These are phyloP conservation scores for Bombus sibiricus DNA, from an alignment of 1,140 invertebrate species.

Conservation along the genomic window DNA sequence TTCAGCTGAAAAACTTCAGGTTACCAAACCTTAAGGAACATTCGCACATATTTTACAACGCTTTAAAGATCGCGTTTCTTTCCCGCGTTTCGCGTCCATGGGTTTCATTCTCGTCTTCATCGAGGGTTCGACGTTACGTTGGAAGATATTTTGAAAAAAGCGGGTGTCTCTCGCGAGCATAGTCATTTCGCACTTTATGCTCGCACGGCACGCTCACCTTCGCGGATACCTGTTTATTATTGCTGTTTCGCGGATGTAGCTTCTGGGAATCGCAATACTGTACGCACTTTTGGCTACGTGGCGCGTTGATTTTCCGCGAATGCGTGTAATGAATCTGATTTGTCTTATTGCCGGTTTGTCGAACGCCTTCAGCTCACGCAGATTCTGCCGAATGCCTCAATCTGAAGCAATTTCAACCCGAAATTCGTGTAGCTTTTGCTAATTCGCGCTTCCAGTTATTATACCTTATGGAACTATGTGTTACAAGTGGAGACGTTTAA, in stretches of 20 bases:
- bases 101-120: no score
- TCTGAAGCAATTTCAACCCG: background rate
- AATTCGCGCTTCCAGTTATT: background rate
- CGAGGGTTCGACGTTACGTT: no score
- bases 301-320: no score
- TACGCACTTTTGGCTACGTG: background rate
- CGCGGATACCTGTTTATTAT: conserved; percentile 31
- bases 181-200: conserved; percentile 38
- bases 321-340: conserved; percentile 9
- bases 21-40: no score
- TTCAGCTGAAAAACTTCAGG: no score
- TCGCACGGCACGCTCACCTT: conserved; percentile 19
- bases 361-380: background rate
- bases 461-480: background rate
- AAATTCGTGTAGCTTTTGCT: background rate
- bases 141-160: background rate
- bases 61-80: no score
- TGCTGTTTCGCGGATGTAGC: background rate
- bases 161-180: conserved; percentile 31
- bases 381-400: background rate
- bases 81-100: no score
- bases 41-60: no score
- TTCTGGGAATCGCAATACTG: conserved; percentile 18
- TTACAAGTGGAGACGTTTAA: background rate
- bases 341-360: conserved; percentile 16